Conservation (phyloP, 2,888 invertebrate genomes). For the Rhimphoctona megacephalus region DNA sequence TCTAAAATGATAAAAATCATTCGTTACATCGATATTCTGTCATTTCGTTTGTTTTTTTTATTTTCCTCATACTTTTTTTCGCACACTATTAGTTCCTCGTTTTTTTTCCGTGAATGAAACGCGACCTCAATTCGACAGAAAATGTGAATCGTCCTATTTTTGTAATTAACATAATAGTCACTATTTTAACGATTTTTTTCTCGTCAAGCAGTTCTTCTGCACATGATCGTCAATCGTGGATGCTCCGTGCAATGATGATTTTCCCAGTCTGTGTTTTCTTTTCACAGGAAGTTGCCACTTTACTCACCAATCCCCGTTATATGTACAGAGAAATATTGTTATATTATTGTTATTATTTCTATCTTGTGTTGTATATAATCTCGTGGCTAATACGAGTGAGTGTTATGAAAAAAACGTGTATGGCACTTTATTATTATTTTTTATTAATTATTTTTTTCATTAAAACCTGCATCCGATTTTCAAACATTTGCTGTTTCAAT, state of each 20-base stretch:
- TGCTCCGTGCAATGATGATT: slow-evolving; percentile 14
- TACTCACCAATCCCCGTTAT: slow-evolving; percentile 25
- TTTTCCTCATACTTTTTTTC: not conserved
- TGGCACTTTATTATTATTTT: too few relatives aligned
- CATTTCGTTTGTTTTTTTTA: not conserved
- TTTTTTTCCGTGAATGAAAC: slow-evolving; percentile 1
- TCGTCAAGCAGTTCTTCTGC: not conserved
- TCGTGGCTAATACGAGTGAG: not conserved
- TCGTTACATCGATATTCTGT: not conserved
- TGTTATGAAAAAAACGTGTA: not conserved
- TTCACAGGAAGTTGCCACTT: slow-evolving; percentile 50
- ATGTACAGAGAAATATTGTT: not conserved
- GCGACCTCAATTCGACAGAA: slow-evolving; percentile 58
- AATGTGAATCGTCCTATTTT: not conserved
- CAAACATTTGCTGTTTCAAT: too few relatives aligned
- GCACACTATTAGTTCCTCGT: not conserved
- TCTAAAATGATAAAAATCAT: not conserved
- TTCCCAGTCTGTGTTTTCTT: slow-evolving; percentile 11
- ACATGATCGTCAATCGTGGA: slow-evolving; percentile 11
- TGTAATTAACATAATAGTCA: not conserved
- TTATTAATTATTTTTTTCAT: too few relatives aligned
- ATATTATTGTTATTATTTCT: slow-evolving; percentile 7
- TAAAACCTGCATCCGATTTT: too few relatives aligned
- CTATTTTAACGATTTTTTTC: not conserved
- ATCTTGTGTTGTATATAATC: not conserved